These are phyloP conservation scores for Apodemia mormo DNA, from an alignment of 2,888 invertebrate species.

Conservation along the genomic window DNA sequence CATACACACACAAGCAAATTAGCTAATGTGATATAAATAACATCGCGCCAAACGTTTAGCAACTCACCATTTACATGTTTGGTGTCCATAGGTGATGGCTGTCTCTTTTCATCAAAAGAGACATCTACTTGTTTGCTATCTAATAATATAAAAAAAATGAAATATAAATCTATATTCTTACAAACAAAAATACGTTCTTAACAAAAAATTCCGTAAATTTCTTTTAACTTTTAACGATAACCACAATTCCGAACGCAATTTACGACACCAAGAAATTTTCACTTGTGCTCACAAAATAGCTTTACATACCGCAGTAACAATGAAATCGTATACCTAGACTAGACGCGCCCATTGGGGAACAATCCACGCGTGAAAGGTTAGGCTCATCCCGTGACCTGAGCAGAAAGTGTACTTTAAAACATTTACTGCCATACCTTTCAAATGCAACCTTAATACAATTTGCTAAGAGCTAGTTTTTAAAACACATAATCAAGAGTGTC, in stretches of 20 bases:
- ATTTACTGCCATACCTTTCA: slow-evolving; percentile 22
- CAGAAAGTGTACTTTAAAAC: slow-evolving; percentile 64
- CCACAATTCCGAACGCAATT: neutral
- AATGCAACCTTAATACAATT: slow-evolving; percentile 32
- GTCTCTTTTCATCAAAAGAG: too few relatives aligned
- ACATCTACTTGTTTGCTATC: too few relatives aligned
- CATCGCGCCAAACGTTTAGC: too few relatives aligned
- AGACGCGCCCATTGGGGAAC: slow-evolving; percentile 63
- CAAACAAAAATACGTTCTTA: too few relatives aligned
- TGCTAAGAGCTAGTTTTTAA: slow-evolving; percentile 34
- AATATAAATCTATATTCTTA: too few relatives aligned
- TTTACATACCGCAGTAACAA: slow-evolving; percentile 35
- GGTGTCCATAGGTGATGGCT: too few relatives aligned
- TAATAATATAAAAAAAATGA: too few relatives aligned
- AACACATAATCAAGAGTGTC: slow-evolving; percentile 45
- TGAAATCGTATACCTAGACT: slow-evolving; percentile 46
- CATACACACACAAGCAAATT: too few relatives aligned
- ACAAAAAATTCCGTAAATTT: neutral
- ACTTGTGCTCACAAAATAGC: slow-evolving; percentile 12
- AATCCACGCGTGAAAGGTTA: slow-evolving; percentile 77
- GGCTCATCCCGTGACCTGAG: slow-evolving; percentile 77
- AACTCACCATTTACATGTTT: too few relatives aligned
- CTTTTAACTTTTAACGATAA: neutral
- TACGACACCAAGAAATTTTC: slow-evolving; percentile 14
- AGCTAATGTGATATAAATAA: too few relatives aligned